Evolutionary conservation across 2,888 invertebrate species (phyloP), one percentile per base, ranked within the genome.

Genomic region (Cyclophora punctaria): DNA sequence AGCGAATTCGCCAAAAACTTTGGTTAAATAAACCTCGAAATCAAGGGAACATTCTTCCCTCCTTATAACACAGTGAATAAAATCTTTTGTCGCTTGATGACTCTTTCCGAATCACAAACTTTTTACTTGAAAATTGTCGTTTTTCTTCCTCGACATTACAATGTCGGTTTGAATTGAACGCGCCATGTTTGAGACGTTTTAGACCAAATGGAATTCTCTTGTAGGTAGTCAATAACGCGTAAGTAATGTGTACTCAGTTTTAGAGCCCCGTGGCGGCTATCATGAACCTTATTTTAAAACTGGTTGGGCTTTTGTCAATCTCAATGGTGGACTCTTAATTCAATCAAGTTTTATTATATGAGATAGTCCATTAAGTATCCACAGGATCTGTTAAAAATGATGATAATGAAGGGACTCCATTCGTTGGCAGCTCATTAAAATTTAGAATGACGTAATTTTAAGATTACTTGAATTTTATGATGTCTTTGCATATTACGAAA

Each of bases 131-230:
- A 56, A 56, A 55, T 53, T 53, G 51, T 43, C 53, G 55, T 53
- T 53, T 56, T 57, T 59, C 59, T 59, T 56, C 50, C 52, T 46
- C 50, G 48, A 55, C 54, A 51, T 50, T 56, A 20, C 33, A 20
- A 5, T n/a, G 40, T 37, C 33, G 50, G 49, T 58, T 56, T 56
- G 51, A 55, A 56, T 52, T 49, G 55, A 53, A 44, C 33, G 37
- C 37, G 44, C 33, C 47, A 50, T 58, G 58, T 49, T 52, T 54
- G 46, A 53, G 54, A 48, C 54, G 53, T 53, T 51, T 51, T 56
- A 56, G 51, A 52, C 57, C 60, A 64, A 67, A 69, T 69, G 68
- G 66, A 65, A 60, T 67, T 66, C 60, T 59, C 67, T 59, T 67
- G 68, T 67, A 62, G 54, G 55, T 58, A 60, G 59, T 59, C 63